Conservation (phyloP, 1,140 invertebrate species). For the Bombus superbus region DNA sequence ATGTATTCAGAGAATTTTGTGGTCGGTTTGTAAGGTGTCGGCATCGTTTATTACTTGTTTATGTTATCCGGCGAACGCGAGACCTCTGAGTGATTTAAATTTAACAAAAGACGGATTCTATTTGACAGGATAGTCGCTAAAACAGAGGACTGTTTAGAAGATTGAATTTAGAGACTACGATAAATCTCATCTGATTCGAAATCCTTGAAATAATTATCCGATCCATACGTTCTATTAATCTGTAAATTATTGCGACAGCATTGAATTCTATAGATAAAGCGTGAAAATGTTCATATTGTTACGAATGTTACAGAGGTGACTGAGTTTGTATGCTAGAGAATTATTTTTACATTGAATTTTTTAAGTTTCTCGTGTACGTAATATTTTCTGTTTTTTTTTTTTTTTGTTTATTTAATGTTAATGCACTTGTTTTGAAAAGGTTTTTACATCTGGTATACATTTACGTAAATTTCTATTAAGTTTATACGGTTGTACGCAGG, state of each 20-base stretch:
- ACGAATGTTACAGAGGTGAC: neutral
- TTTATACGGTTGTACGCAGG: neutral
- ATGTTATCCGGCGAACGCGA: neutral
- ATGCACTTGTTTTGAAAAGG: neutral
- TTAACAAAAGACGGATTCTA: neutral
- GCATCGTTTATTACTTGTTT: neutral
- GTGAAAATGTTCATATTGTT: neutral
- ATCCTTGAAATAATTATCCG: neutral
- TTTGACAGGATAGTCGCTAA: too few relatives aligned
- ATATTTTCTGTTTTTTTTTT: neutral
- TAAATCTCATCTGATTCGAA: neutral
- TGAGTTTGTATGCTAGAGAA: neutral
- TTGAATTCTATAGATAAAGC: neutral
- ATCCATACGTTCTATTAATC: neutral
- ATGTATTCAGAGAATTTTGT: neutral
- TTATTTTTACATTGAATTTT: neutral
- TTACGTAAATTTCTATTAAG: neutral
- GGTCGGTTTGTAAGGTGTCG: neutral
- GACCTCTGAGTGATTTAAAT: neutral
- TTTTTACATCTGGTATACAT: neutral
- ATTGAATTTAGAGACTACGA: neutral
- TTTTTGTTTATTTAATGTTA: neutral
- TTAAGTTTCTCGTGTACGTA: neutral
- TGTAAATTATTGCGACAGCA: neutral
- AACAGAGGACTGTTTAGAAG: neutral